Evolutionary conservation across 1,140 invertebrate genomes (phyloP), one percentile per base, ranked within the genome.

Genomic region (Achroia grisella): DNA sequence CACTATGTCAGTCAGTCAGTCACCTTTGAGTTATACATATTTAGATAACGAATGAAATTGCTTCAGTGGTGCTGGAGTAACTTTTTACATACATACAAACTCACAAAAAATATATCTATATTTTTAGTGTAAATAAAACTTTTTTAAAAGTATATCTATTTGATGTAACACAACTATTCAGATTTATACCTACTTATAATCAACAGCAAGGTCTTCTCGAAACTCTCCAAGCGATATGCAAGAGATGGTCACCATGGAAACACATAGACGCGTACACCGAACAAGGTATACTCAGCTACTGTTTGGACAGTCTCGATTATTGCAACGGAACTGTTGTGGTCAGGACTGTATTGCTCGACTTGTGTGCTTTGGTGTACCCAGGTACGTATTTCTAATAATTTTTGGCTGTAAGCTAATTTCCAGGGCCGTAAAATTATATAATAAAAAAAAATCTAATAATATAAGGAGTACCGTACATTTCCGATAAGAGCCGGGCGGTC

Each of bases 141-240:
- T n/a, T n/a, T n/a, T n/a, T n/a, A n/a, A n/a, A n/a, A n/a, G n/a
- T n/a, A 23, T 23, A 23, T 23, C 17, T n/a, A 23, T 23, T 3
- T 6, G 6, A 23, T 23, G 6, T 23, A 23, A 2, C 6, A 23
- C 17, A 23, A 23, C 6, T 3, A 3, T 6, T 6, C 6, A 2
- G 6, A 23, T 6, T 6, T 3, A 3, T 23, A 23, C 17, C 17
- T 6, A 23, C 6, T 23, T 23, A 9, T 40, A 12, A 29, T 14
- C 27, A 28, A 33, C 46, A 71, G 81, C 87, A 79, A 81, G 85
- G 87, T 46, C 59, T 84, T 10, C 48, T 86, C n/a, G 82, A 86
- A 48, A 57, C 71, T 0, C 56, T 87, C 0, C 63, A 71, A 50
- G 59, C 66, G 1, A 39, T 86, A 36, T 79, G 70, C 41, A 51